These are phyloP conservation scores for Forpus xanthops DNA, from an alignment of 2,797 vertebrate genomes.

Conservation along the genomic window DNA sequence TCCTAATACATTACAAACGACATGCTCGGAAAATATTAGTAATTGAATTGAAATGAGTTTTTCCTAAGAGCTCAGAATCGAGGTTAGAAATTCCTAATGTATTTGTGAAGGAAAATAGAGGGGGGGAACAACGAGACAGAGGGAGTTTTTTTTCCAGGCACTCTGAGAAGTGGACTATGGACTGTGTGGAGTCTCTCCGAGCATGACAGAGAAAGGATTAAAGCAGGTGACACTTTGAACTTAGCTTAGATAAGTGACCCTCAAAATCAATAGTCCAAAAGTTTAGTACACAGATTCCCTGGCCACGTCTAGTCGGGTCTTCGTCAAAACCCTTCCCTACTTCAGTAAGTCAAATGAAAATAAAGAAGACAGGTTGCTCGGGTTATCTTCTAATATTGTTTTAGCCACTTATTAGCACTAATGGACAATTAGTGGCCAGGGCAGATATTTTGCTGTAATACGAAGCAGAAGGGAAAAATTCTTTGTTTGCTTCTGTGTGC, in stretches of 20 bases:
- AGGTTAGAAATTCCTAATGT: slow-evolving; percentile 29
- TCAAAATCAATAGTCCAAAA: slow-evolving; percentile 77
- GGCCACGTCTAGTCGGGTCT: slow-evolving; percentile 67
- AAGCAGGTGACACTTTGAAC: slow-evolving; percentile 77
- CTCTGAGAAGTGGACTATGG: not conserved
- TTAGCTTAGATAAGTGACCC: slow-evolving; percentile 76
- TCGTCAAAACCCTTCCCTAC: slow-evolving; percentile 64
- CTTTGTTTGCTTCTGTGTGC: slow-evolving; percentile 61
- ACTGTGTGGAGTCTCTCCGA: slow-evolving; percentile 56
- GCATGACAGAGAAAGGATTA: slow-evolving; percentile 71
- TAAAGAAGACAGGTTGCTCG: slow-evolving; percentile 67
- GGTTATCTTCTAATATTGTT: slow-evolving; percentile 72
- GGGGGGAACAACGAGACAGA: not conserved
- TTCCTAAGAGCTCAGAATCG: slow-evolving; percentile 3
- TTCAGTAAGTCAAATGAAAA: slow-evolving; percentile 64
- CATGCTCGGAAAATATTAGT: slow-evolving; percentile 65
- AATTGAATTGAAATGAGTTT: slow-evolving; percentile 60
- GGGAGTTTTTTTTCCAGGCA: not conserved
- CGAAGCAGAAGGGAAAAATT: slow-evolving; percentile 32
- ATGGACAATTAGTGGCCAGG: slow-evolving; percentile 71
- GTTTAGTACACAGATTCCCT: slow-evolving; percentile 73
- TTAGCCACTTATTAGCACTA: slow-evolving; percentile 70
- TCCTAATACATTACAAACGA: slow-evolving; percentile 62
- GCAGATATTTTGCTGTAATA: slow-evolving; percentile 16
- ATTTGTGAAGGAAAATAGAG: not conserved